Evolutionary conservation across 2,888 invertebrate species (phyloP), one percentile per base, ranked within the genome.

Genomic region (Ormyrus nitidulus): DNA sequence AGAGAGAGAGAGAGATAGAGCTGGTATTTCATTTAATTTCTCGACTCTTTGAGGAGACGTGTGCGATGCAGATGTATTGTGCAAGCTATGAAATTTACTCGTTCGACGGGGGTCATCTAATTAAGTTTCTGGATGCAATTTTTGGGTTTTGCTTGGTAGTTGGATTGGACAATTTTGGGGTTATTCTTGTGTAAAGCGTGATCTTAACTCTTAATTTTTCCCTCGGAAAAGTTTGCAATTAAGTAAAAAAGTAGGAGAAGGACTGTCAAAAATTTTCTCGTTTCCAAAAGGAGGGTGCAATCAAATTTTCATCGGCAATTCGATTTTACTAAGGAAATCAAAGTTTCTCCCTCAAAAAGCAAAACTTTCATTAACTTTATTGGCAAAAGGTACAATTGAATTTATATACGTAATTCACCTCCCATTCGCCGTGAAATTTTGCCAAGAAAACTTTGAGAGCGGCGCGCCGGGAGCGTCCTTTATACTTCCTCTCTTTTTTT

Each of bases 321-420:
- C 34, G 34, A 34, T 34, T 9, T 13, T 46, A 10, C 11, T 11
- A 44, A 62, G 46, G 11, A 46, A 62, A 62, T 49, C 51, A 65
- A 65, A 51, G 59, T 71, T 71, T 71, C n/a, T 59, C 48, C 6
- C 48, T 19, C 59, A 48, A 71, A 71, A 71, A 71, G 59, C 59
- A 59, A 71, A 71, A 71, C 49, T 71, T 71, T 49, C 70, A 70
- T 49, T 56, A 71, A 71, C 70, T 71, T 59, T 58, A 34, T 19
- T 49, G 59, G 49, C 70, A 49, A 59, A 48, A 11, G 34, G 59
- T 34, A 11, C 58, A 71, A 71, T 71, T 46, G 59, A 71, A 59
- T 71, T 71, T 59, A 48, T 44, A 44, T 54, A 54, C 54, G 13
- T 69, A 69, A 69, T 68, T 44, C 51, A 53, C 13, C 54, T 68